Percentiles rank a stretch among this genome's conserved stretches.
These are phyloP conservation scores for Tenualosa ilisha DNA, from an alignment of 2,797 vertebrate species.

Conservation along the genomic window DNA sequence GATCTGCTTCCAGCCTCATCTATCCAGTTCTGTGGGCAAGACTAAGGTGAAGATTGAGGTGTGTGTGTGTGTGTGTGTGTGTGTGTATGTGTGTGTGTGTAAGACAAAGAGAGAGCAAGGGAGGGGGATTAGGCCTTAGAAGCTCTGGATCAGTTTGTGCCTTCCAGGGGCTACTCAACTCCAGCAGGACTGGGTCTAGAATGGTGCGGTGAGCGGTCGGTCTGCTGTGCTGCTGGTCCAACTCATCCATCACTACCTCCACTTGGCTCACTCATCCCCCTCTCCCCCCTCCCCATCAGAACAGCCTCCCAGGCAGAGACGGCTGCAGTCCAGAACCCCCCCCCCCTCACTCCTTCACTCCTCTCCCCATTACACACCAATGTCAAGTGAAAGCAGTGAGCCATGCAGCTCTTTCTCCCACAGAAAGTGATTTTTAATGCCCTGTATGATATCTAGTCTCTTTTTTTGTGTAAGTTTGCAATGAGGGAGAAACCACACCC, in stretches of 20 bases:
- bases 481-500: neutral
- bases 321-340: neutral
- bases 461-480: neutral
- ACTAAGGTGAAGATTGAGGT: neutral
- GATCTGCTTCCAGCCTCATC: neutral
- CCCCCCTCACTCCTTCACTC: neutral
- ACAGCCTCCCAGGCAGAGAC: neutral
- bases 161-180: neutral
- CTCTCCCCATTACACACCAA: neutral
- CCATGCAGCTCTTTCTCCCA: neutral
- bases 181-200: neutral
- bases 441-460: neutral
- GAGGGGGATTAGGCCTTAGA: neutral
- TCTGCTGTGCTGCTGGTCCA: neutral
- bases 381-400: neutral
- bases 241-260: neutral
- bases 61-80: neutral
- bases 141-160: neutral
- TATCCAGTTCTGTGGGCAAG: neutral
- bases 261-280: neutral
- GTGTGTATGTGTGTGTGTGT: neutral
- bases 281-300: neutral
- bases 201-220: neutral
- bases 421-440: conserved; percentile 3
- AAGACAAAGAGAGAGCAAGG: neutral